Conservation (phyloP, 2,797 vertebrate species). For the Pangasius mekongensis region DNA sequence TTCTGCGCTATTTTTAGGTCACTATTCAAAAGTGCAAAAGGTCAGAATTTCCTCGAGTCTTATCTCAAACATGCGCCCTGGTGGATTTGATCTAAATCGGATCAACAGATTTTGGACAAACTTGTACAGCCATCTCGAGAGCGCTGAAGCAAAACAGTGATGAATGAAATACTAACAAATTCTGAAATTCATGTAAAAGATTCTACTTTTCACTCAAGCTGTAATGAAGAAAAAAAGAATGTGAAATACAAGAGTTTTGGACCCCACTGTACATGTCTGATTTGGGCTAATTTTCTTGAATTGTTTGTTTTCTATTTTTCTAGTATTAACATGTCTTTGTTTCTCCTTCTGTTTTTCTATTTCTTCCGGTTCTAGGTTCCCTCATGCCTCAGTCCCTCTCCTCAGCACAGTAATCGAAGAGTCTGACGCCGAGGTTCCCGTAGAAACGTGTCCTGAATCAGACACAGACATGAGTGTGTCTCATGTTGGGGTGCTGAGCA, state of each 20-base stretch:
- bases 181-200: too few relatives aligned
- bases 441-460: slow-evolving; percentile 30
- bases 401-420: slow-evolving; percentile 37
- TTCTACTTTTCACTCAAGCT: neutral
- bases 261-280: too few relatives aligned
- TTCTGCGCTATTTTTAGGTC: neutral
- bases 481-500: slow-evolving; percentile 66
- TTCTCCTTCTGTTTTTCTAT: neutral
- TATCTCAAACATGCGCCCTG: neutral
- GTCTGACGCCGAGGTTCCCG: slow-evolving; percentile 28
- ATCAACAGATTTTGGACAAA: neutral
- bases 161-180: neutral
- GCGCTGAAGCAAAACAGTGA: neutral
- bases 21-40: neutral
- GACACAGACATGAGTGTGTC: slow-evolving; percentile 63
- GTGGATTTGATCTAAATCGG: neutral
- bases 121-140: neutral
- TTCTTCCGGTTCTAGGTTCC: slow-evolving; percentile 51
- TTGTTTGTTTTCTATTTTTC: neutral
- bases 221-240: neutral
- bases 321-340: neutral
- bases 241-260: neutral
- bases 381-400: slow-evolving; percentile 27
- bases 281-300: neutral
- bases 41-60: neutral